phyloP scores from a whole-genome alignment of 92 coral and sea anemone genomes.

The Porites evermanni region DNA sequence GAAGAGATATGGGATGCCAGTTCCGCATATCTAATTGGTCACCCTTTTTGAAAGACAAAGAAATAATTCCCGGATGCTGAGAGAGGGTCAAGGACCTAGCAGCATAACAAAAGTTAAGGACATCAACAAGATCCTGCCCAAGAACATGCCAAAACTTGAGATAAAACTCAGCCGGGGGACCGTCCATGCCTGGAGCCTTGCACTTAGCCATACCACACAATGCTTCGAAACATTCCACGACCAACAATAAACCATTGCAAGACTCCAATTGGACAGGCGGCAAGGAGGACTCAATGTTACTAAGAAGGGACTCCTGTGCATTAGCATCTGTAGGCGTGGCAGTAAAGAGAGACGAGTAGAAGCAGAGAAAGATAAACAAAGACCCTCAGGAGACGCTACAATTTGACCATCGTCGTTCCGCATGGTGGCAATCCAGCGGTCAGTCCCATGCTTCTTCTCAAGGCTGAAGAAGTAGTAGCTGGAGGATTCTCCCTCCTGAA shows the following conservation, averaged over 20 bases:
- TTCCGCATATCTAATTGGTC: background rate
- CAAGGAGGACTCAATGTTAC: background rate
- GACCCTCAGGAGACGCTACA: background rate
- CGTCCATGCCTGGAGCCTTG: constrained; percentile 19
- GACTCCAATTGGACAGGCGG: background rate
- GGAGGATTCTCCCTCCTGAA: constrained; percentile 57
- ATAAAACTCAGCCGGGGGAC: constrained; percentile 14
- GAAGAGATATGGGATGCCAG: background rate
- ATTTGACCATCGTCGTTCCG: background rate
- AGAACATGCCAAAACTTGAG: background rate
- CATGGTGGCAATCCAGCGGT: constrained; percentile 13
- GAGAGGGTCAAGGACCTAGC: background rate
- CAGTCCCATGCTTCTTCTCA: constrained; percentile 5
- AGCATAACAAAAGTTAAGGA: background rate
- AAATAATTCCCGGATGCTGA: background rate
- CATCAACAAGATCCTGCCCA: background rate
- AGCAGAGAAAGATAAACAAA: background rate
- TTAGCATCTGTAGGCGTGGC: too few species aligned
- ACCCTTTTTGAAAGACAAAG: background rate
- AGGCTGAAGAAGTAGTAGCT: constrained; percentile 30
- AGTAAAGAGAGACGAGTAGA: too few species aligned
- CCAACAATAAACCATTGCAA: constrained; percentile 33
- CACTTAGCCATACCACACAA: constrained; percentile 10
- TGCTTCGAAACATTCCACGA: background rate
- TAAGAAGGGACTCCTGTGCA: background rate